Base-by-base conservation (phyloP, 2,888 invertebrate genomes). In the Nudaria mundana region DNA sequence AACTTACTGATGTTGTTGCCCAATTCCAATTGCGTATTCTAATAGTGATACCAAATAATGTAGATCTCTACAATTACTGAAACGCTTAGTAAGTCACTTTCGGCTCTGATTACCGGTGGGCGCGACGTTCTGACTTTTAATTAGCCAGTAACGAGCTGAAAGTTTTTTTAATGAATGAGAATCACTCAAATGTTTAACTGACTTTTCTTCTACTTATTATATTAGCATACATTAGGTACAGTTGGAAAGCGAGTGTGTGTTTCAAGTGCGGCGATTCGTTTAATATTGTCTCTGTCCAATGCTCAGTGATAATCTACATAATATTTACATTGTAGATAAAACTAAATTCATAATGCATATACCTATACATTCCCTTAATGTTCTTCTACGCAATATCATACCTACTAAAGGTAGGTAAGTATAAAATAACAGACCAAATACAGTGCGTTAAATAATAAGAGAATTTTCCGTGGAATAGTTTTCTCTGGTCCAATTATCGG, bases 151-250 rank as follows among this genome's bases (percentile, higher is more conserved):
- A 82, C 71, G 64, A 80, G 66, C 73, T 69, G 74, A 80, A 80
- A 81, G 76, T 82, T 79, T 76, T 70, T 69, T 71, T 71, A 77
- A 81, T 77, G 71, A 69, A 70, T 77, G 74, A 64, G 71, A 76
- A 70, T 71, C 64, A 56, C 49, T 63, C 53, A 70, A 63, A 63
- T 69, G 66, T 67, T 68, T 56, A 69, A 60, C 68, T 69, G n/a
- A n/a, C n/a, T 63, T 56, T 65, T 63, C 67, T 66, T 59, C 63
- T 61, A 55, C 71, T 76, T 74, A 75, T 76, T 72, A 66, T 71
- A 70, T 66, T 51, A 58, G 51, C 56, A 57, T 63, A 52, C 50
- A 59, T 62, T 61, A 15, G n/a, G 28, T 28, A 54, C 40, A 30
- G 26, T 66, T 81, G 81, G 82, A 83, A 83, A 83, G 82, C 69